Evolutionary conservation across 2,797 vertebrate species (phyloP), one percentile per base, ranked within the genome.

Genomic region (Megalops cyprinoides): DNA sequence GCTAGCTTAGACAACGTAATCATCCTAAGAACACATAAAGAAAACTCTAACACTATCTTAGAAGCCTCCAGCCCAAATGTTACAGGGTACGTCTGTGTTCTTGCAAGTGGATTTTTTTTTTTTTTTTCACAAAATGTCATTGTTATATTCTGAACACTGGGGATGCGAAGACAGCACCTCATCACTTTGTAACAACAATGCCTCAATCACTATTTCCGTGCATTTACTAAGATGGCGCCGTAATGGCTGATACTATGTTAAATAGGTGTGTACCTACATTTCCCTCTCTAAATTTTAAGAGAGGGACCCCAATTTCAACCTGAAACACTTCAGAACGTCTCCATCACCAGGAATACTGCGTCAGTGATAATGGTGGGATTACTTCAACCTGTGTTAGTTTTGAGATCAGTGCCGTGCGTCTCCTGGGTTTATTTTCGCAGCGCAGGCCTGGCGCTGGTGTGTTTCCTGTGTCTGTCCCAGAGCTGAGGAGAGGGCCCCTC

Each of bases 391-490:
- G 73, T 74, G 73, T 49, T 74, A 48, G 44, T 31, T 42, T n/a
- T 44, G 69, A 7, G 42, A 23, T 73, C 10, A 69, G n/a, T 39
- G 7, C 69, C 8, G 20, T n/a, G 42, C 23, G 42, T 31, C 69
- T 73, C 69, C 69, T 15, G 49, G 49, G 49, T 51, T 51, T 51
- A 51, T 51, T 51, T 51, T 51, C 49, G 18, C 9, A 23, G 69
- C 8, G 69, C 31, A 46, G 69, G n/a, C 23, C 37, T 20, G 69
- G 18, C 69, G 20, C 73, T 48, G 9, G 44, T 51, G 44, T n/a
- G 73, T 34, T 74, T 74, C 73, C 73, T 74, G 73, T 31, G 73
- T 74, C 46, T 31, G 25, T 74, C 73, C 73, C 73, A 31, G 25
- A 14, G 73, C n/a, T 12, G 44, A n/a, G 73, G 73, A 31, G 44